phyloP scores from a whole-genome alignment of 2,113 vertebrate genomes.

The Geococcyx californianus region DNA sequence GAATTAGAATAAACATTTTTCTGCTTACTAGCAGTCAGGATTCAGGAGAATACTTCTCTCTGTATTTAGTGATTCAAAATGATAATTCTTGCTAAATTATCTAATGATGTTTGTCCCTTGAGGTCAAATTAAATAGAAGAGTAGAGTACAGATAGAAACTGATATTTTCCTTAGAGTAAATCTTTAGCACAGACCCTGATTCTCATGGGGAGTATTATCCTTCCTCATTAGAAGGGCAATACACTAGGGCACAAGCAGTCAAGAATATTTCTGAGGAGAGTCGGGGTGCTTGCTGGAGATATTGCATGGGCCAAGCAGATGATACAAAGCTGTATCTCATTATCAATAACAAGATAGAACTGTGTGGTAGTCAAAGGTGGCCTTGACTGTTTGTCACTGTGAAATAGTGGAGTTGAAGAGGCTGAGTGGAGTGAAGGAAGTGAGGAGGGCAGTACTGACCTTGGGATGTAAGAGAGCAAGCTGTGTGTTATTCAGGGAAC shows the following conservation, averaged over 20 bases:
- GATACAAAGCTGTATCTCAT: neutral
- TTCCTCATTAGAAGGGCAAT: neutral
- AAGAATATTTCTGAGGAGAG: neutral
- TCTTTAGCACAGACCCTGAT: neutral
- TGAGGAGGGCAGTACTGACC: neutral
- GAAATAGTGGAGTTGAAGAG: neutral
- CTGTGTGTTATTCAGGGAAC: neutral
- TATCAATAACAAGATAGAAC: neutral
- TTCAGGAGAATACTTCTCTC: neutral
- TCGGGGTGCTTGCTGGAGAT: neutral
- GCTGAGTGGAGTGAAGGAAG: neutral
- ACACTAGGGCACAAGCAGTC: neutral
- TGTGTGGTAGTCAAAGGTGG: neutral
- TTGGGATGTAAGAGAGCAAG: neutral
- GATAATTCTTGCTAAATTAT: neutral
- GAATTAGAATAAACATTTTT: neutral
- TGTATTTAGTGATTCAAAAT: conserved; percentile 4
- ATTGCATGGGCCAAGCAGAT: neutral
- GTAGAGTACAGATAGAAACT: neutral
- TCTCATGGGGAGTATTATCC: neutral
- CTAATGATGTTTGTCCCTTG: neutral
- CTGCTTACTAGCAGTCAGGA: neutral
- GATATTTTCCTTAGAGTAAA: neutral
- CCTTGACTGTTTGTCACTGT: neutral
- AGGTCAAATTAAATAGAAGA: conserved; percentile 1